Base-by-base conservation (phyloP, 1,140 invertebrate genomes). In the Anadara kagoshimensis region DNA sequence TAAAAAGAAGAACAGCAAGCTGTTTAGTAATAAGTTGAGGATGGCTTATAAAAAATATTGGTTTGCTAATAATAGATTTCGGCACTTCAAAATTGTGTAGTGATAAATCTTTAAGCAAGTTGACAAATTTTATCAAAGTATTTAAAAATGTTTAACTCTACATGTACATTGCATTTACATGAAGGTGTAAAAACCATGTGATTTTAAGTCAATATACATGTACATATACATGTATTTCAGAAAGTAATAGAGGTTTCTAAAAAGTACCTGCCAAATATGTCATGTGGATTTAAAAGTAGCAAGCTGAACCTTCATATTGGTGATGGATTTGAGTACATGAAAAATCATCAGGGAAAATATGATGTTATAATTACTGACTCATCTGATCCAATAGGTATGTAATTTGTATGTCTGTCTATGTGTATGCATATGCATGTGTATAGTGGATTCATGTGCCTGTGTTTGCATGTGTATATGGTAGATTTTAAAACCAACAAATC, bases 331-430 rank as follows among this genome's bases (percentile, higher is more conserved):
- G 94, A 98, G 79, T 99, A 97, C 87, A 94, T 99, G 92, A 94
- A 94, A 76, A 92, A 94, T 47, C 96, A 97, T 80, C 90, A 91
- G 58, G 91, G 93, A 43, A 93, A 96, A 89, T 99, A 97, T 90
- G 98, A 99, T 90, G 94, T 99, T 29, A 98, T 99, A 65, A 98
- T 99, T 45, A 99, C 98, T 0, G 98, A 99, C 86, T 98, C 97
- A 56, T 98, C 96, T 43, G 98, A 99, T 91, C 98, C 97, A 18
- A 92, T 98, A 49, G 98, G 93, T 93, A 82, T 83, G 78, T 73
- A 51, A 12, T 57, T 18, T 57, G 5, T 10, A 1, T 12, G 56
- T 36, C 24, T 22, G 16, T 29, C 0, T 58, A 5, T n/a, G 16
- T n/a, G 51, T 53, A n/a, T 53, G 16, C 51, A 47, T 20, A 18